Conservation (phyloP, 1,140 invertebrate species). For the Hyles euphorbiae region DNA sequence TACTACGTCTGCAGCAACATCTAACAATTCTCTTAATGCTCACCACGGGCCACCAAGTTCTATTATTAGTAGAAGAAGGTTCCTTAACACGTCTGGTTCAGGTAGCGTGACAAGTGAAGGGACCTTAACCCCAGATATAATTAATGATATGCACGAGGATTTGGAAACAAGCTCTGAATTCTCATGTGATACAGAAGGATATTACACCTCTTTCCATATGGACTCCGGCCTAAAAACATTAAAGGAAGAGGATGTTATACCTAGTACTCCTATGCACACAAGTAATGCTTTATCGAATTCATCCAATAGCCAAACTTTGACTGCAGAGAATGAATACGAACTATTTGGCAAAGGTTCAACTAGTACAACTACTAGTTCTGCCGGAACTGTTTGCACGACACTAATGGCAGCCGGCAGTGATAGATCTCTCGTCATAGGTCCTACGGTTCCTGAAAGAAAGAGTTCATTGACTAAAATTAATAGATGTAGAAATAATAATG, state of each 20-base stretch:
- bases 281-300: constrained; percentile 78
- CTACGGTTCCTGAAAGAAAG: constrained; percentile 85
- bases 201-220: constrained; percentile 97
- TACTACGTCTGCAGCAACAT: constrained; percentile 80
- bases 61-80: constrained; percentile 79
- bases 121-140: constrained; percentile 88
- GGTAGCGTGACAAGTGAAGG: constrained; percentile 90
- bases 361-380: constrained; percentile 92
- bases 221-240: constrained; percentile 93
- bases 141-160: constrained; percentile 85
- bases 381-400: constrained; percentile 91
- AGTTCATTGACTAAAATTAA: constrained; percentile 79
- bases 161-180: constrained; percentile 95
- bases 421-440: constrained; percentile 77
- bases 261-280: constrained; percentile 79
- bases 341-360: constrained; percentile 91
- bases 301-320: constrained; percentile 77
- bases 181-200: constrained; percentile 97
- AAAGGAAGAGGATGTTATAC: constrained; percentile 84
- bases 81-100: constrained; percentile 85
- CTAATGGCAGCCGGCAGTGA: constrained; percentile 79
- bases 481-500: constrained; percentile 58
- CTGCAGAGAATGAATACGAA: constrained; percentile 91
- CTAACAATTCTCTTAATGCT: constrained; percentile 79
- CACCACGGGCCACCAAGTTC: constrained; percentile 81